Base-by-base conservation (phyloP, 92 coral and sea anemone species). In the Phenganax subtilis region DNA sequence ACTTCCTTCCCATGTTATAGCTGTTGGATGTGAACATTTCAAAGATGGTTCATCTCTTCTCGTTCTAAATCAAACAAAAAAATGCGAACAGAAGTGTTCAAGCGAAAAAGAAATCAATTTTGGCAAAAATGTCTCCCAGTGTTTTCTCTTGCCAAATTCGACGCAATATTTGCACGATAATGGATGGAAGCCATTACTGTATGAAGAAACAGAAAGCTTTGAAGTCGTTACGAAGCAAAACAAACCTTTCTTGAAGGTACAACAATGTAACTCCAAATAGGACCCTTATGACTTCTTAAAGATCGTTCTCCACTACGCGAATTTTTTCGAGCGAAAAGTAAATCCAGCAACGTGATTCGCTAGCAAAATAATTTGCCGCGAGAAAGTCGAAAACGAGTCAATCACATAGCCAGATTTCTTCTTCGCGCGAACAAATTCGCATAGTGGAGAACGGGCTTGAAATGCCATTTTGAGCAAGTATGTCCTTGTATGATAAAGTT, bases 181-280 rank as follows among this genome's bases (percentile, higher is more conserved):
- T 55, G 66, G 16, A 17, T 75, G 80, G 80, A 54, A 55, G 28
- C 52, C 51, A 8, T 75, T 65, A 17, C 27, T 59, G n/a, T 28
- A 27, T 27, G 63, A 51, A 29, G 80, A 54, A n/a, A 55, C 14
- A 12, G 64, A 55, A 30, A 27, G 51, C 14, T 55, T 75, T 16
- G 31, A 75, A 6, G 31, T 75, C 25, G 37, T n/a, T 10, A 55
- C 52, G 15, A 75, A n/a, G n/a, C 8, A 20, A 54, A 59, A 27
- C 63, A 75, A 75, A 59, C 27, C 64, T 8, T 75, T 27, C 12
- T 59, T 75, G 11, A 75, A 75, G 80, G 80, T 75, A 55, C 44
- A 17, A 9, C 54, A 25, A 29, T 54, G 15, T 11, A 7, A 11
- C 12, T 73, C 25, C 25, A 20, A 20, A 20, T 20, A 20, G 25